Conservation (phyloP, 2,797 vertebrate genomes). For the Mormyrus hasselquistii region DNA sequence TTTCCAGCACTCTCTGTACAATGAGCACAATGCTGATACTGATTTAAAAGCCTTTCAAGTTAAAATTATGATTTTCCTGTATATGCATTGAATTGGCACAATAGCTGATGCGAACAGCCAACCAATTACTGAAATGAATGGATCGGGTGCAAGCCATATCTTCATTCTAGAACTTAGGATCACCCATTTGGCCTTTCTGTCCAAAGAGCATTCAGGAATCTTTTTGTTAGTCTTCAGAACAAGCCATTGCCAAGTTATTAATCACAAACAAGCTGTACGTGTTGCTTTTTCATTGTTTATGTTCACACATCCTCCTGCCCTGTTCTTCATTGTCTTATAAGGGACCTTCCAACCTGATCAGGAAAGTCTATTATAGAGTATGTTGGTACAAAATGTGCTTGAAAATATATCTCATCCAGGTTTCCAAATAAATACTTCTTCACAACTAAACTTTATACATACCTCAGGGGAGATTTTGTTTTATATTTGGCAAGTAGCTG, state of each 20-base stretch:
- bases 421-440: not conserved
- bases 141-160: not conserved
- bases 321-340: not conserved
- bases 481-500: constrained; percentile 62
- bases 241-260: not conserved
- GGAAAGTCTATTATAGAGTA: not conserved
- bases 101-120: not conserved
- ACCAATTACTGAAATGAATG: not conserved
- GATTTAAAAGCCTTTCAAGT: constrained; percentile 8
- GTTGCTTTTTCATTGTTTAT: not conserved
- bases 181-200: not conserved
- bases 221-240: not conserved
- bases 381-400: not conserved
- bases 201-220: not conserved
- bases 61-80: constrained; percentile 1
- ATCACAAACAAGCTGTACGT: not conserved
- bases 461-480: not conserved
- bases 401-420: not conserved
- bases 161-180: not conserved
- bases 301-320: not conserved
- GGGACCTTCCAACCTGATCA: not conserved
- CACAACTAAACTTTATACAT: not conserved
- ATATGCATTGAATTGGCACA: not conserved
- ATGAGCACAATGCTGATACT: not conserved
- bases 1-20: not conserved